phyloP scores from a whole-genome alignment of 2,888 invertebrate genomes.

The Morinoia aosen region DNA sequence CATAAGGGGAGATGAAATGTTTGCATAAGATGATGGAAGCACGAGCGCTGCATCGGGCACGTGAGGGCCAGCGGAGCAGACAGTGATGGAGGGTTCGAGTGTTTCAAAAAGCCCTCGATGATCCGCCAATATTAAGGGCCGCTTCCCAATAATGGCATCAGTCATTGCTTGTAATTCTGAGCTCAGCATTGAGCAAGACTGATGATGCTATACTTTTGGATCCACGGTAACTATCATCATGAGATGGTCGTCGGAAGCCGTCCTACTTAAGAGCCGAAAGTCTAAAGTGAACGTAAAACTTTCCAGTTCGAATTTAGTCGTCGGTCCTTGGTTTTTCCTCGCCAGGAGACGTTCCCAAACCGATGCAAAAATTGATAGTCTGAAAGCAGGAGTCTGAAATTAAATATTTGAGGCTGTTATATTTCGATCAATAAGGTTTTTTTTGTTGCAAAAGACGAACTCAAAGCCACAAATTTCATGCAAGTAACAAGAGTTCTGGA shows the following conservation, averaged over 20 bases:
- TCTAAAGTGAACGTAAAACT: neutral
- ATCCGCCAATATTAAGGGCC: neutral
- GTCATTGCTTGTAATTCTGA: neutral
- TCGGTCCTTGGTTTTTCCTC: neutral
- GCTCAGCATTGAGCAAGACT: neutral
- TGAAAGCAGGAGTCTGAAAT: neutral
- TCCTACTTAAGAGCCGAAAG: neutral
- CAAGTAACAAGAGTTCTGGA: neutral
- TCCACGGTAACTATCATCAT: neutral
- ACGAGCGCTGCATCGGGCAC: neutral
- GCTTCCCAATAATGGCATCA: neutral
- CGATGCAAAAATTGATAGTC: neutral
- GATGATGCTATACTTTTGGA: neutral
- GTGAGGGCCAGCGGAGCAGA: neutral
- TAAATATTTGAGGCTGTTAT: neutral
- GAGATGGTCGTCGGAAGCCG: neutral
- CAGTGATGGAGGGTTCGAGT: neutral
- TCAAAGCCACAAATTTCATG: neutral
- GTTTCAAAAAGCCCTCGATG: neutral
- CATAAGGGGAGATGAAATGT: neutral
- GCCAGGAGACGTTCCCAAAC: neutral
- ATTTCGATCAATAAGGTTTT: neutral
- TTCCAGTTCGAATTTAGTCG: neutral
- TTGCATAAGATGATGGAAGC: neutral
- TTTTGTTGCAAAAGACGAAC: neutral